These are phyloP conservation scores for Himalopsyche anomala DNA, from an alignment of 2,888 invertebrate genomes.

Conservation along the genomic window DNA sequence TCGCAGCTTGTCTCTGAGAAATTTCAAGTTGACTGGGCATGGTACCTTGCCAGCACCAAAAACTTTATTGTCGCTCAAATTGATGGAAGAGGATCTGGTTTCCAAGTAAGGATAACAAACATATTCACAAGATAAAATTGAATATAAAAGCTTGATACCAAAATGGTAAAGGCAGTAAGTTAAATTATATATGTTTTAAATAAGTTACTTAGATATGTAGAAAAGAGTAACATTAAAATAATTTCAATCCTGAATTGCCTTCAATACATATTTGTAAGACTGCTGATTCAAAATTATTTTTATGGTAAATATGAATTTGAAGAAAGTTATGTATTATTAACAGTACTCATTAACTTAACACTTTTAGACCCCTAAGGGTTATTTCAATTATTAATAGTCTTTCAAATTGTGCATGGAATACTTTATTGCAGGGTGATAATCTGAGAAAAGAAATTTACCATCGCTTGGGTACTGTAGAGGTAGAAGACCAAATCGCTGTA, in stretches of 20 bases:
- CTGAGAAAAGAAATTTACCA: slow-evolving; percentile 85
- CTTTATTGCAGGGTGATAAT: slow-evolving; percentile 82
- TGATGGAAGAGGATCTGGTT: slow-evolving; percentile 92
- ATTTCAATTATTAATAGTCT: not conserved
- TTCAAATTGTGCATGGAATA: too few relatives aligned
- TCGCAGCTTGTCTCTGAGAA: slow-evolving; percentile 89
- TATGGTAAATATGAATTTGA: too few relatives aligned
- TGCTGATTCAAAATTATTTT: too few relatives aligned
- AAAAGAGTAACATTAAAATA: too few relatives aligned
- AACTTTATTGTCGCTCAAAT: slow-evolving; percentile 92
- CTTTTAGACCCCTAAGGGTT: not conserved
- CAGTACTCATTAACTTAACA: not conserved
- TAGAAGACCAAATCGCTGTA: slow-evolving; percentile 86
- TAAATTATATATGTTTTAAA: too few relatives aligned
- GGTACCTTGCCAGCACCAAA: slow-evolving; percentile 88
- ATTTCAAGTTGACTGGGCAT: slow-evolving; percentile 89
- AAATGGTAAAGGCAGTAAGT: too few relatives aligned
- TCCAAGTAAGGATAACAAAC: slow-evolving; percentile 70
- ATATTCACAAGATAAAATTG: too few relatives aligned
- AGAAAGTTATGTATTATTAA: too few relatives aligned
- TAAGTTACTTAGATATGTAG: too few relatives aligned
- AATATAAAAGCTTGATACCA: too few relatives aligned
- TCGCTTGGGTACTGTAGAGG: slow-evolving; percentile 84
- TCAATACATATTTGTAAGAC: too few relatives aligned
- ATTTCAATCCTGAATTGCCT: too few relatives aligned